Base-by-base conservation (phyloP, 2,888 invertebrate genomes). In the Thelaira solivaga region DNA sequence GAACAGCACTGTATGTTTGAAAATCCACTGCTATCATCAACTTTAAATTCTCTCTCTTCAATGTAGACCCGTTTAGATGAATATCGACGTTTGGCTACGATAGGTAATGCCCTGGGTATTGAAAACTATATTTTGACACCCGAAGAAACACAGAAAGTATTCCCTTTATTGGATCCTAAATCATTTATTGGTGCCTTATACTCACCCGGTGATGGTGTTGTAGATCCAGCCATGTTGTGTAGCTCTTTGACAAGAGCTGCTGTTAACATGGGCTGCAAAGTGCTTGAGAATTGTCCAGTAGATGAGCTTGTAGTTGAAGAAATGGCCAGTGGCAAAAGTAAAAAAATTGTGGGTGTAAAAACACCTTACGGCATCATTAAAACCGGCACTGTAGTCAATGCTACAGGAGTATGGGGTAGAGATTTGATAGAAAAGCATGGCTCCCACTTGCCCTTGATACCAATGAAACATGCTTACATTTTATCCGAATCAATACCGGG, bases 391-490 rank as follows among this genome's bases (percentile, higher is more conserved):
- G 92, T 97, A 1, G 92, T 97, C 2, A 96, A 96, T 80, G 89
- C 89, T 1, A 88, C 88, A 91, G 96, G 89, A 26, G 96, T 92
- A 0, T 97, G 97, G 97, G 93, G 96, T 0, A 92, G 93, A 4
- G 91, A 93, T 69, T 90, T 97, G 69, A 83, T 88, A 2, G 85
- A 86, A 31, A 86, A 84, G 20, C 85, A 87, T 55, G 89, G 88
- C 5, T 85, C 93, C 0, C 88, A 91, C 65, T 91, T 97, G 11
- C 97, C 97, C 0, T 83, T 97, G 31, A 90, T 94, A 10, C 93
- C 96, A 0, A 95, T 97, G 92, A 95, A 95, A 84, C 97, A 97
- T 86, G 93, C 97, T 0, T 97, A 97, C 84, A 93, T 97, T 4
- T 92, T 97, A 0, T 94, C 94, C 1, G 95, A 96, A 76, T 90